Conservation (phyloP, 2,113 vertebrate species). For the Acrocephalus kingi region DNA sequence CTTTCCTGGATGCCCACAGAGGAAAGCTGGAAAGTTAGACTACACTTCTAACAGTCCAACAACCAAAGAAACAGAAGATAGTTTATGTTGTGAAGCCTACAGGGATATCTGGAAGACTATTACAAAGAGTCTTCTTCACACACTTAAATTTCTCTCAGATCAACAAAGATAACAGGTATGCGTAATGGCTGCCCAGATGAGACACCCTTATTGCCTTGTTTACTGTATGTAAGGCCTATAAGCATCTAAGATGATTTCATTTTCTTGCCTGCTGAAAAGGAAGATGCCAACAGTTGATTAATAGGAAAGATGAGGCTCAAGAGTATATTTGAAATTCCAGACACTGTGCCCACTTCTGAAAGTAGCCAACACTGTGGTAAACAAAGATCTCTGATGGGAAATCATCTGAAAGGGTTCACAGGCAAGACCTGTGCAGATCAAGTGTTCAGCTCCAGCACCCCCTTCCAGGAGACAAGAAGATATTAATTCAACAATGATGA, state of each 20-base stretch:
- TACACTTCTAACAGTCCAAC: background rate
- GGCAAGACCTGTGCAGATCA: background rate
- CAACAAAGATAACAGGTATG: background rate
- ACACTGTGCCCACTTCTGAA: background rate
- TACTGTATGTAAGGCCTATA: background rate
- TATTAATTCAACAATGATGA: background rate
- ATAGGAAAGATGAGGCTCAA: background rate
- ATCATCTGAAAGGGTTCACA: background rate
- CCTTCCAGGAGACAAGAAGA: background rate
- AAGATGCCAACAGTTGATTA: background rate
- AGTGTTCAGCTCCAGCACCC: background rate
- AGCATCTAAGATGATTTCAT: background rate
- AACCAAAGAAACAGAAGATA: background rate
- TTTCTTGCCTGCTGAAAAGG: background rate
- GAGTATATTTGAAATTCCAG: background rate
- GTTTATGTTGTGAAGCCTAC: background rate
- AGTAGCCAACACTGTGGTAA: background rate
- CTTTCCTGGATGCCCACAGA: background rate
- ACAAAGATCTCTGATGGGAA: background rate
- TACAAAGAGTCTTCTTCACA: background rate
- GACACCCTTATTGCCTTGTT: background rate
- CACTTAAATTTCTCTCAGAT: background rate
- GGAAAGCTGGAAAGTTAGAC: background rate
- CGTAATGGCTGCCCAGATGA: background rate
- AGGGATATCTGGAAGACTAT: background rate